Percentiles rank a stretch among this genome's conserved stretches.
Evolutionary conservation across 2,113 vertebrate species (phyloP).

Genomic region (Geococcyx californianus): DNA sequence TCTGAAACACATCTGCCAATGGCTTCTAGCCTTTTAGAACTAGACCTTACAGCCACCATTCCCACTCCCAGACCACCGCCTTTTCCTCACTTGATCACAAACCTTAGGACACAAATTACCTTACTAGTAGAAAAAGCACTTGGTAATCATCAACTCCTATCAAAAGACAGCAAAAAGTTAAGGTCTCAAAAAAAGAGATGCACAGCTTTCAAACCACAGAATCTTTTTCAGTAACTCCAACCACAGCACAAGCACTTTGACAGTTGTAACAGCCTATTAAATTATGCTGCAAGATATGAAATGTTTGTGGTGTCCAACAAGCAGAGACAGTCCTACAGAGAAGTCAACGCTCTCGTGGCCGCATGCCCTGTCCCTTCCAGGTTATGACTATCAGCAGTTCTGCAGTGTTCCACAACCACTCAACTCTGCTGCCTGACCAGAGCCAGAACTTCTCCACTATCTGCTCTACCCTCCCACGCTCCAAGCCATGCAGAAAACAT

Average conservation of each 20-base stretch:
- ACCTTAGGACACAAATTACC: rapidly evolving
- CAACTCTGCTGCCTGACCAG: neutral
- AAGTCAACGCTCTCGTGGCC: neutral
- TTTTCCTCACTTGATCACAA: neutral
- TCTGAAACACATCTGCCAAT: neutral
- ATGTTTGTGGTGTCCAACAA: neutral
- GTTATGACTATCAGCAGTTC: neutral
- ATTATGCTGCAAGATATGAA: neutral
- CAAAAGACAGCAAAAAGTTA: neutral
- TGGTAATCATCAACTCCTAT: neutral
- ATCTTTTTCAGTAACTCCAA: neutral
- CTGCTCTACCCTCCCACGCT: neutral
- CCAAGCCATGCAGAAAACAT: neutral
- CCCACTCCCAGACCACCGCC: neutral
- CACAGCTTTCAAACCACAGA: neutral
- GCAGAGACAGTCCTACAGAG: neutral
- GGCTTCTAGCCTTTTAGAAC: neutral
- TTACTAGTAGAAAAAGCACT: neutral
- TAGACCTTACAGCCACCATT: neutral
- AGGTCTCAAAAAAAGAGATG: neutral
- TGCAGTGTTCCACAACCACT: neutral
- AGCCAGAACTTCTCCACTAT: neutral
- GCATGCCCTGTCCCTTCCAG: neutral
- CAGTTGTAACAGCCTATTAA: neutral
- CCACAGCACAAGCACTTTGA: no score